Conservation (phyloP, 2,113 vertebrate species). For the Tragelaphus imberbis region DNA sequence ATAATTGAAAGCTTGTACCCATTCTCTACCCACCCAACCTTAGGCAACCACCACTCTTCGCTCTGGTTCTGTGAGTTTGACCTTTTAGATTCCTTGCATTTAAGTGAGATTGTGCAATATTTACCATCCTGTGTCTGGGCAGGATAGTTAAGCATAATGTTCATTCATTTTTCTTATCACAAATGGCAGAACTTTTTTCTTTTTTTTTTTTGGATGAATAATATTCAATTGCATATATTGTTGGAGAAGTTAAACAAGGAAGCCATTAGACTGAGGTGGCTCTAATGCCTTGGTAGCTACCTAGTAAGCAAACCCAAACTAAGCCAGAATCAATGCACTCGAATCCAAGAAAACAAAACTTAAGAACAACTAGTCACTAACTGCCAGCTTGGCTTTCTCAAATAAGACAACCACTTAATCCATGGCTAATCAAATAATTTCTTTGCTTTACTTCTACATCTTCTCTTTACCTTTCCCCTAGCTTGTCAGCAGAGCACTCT, state of each 20-base stretch:
- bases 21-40: background rate
- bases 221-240: background rate
- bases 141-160: background rate
- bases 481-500: background rate
- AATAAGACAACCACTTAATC: background rate
- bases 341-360: background rate
- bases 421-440: background rate
- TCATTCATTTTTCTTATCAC: background rate
- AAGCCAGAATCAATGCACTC: background rate
- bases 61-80: background rate
- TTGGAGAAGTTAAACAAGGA: background rate
- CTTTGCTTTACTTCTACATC: background rate
- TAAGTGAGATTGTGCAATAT: background rate
- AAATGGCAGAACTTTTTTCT: background rate
- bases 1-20: background rate
- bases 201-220: background rate
- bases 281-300: background rate
- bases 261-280: background rate
- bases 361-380: background rate
- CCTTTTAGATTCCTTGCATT: background rate
- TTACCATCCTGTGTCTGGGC: background rate
- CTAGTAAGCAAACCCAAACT: background rate
- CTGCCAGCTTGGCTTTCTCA: background rate
- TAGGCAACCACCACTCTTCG: background rate
- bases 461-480: background rate